Percentiles rank a stretch among this genome's conserved stretches.
Evolutionary conservation across 2,797 vertebrate genomes (phyloP).

Genomic region (Danio kyathit): DNA sequence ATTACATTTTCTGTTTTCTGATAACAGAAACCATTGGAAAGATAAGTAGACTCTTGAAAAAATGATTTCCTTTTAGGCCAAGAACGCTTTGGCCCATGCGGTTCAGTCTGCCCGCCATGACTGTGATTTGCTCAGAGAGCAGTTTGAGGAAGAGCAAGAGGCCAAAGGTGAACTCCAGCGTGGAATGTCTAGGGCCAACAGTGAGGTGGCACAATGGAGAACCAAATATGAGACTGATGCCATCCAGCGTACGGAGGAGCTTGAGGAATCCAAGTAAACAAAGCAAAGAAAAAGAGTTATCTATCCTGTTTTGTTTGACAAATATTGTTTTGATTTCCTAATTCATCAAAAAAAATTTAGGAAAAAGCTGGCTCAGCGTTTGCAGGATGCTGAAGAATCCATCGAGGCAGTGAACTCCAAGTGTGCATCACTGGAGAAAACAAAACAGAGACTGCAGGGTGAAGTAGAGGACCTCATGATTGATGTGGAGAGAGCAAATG

Average conservation of each 20-base stretch:
- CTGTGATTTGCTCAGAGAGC: no score
- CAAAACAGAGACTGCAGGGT: slow-evolving; percentile 83
- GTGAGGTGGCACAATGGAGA: no score
- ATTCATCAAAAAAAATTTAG: slow-evolving; percentile 45
- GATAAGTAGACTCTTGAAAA: background rate
- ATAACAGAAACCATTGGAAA: background rate
- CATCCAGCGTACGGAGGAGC: no score
- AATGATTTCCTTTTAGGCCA: no score
- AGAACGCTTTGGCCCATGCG: no score
- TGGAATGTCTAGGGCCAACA: no score
- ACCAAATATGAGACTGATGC: no score
- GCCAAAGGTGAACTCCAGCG: no score
- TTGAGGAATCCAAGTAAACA: slow-evolving; percentile 63
- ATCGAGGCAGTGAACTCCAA: slow-evolving; percentile 84
- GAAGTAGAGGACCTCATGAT: slow-evolving; percentile 86
- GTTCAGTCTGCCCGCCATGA: slow-evolving; percentile 73
- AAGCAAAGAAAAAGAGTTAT: background rate
- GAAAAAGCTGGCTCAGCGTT: slow-evolving; percentile 83
- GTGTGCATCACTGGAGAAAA: slow-evolving; percentile 84
- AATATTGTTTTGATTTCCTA: no score
- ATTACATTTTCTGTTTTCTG: no score
- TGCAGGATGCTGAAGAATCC: slow-evolving; percentile 82
- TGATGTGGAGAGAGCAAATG: slow-evolving; percentile 81
- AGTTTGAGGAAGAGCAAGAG: no score
- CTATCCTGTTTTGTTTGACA: no score